Percentiles rank a stretch among this genome's conserved stretches.
phyloP scores from a whole-genome alignment of 64 coral and sea anemone species.

The Porites australiensis region DNA sequence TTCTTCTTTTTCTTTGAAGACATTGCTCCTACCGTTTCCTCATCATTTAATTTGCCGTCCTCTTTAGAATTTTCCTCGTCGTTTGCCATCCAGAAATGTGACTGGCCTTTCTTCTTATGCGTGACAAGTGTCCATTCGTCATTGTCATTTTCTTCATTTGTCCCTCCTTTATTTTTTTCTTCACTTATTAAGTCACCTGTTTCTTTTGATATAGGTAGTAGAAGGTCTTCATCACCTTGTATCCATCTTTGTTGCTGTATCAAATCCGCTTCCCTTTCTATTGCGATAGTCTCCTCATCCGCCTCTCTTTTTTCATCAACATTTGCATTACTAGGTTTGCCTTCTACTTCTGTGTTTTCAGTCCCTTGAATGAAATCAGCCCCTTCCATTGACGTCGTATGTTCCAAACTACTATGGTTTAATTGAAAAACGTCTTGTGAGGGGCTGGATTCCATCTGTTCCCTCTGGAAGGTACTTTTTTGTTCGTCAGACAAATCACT shows the following conservation, averaged over 20 bases:
- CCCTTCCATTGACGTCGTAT: not conserved
- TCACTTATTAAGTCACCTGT: not conserved
- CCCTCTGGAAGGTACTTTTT: not conserved
- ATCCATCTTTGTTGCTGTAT: constrained; percentile 12
- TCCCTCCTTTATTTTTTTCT: not conserved
- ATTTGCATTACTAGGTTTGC: not conserved
- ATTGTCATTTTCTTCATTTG: constrained; percentile 7
- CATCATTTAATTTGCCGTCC: not conserved
- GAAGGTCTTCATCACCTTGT: constrained; percentile 5
- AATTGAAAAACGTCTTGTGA: not conserved
- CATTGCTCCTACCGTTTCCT: not conserved
- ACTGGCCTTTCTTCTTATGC: not conserved
- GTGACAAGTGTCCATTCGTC: not conserved
- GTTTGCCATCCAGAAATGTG: not conserved
- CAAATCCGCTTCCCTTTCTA: not conserved
- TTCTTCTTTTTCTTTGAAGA: not conserved
- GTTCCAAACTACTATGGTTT: not conserved
- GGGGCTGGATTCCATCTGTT: not conserved
- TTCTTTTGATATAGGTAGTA: not conserved
- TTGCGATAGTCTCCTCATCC: not conserved
- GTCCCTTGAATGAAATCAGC: not conserved
- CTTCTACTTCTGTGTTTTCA: not conserved
- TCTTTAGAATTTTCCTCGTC: not conserved
- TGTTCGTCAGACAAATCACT: not conserved
- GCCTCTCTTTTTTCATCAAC: not conserved